These are phyloP conservation scores for Fistularia commersonii DNA, from an alignment of 2,797 vertebrate genomes.

Conservation along the genomic window DNA sequence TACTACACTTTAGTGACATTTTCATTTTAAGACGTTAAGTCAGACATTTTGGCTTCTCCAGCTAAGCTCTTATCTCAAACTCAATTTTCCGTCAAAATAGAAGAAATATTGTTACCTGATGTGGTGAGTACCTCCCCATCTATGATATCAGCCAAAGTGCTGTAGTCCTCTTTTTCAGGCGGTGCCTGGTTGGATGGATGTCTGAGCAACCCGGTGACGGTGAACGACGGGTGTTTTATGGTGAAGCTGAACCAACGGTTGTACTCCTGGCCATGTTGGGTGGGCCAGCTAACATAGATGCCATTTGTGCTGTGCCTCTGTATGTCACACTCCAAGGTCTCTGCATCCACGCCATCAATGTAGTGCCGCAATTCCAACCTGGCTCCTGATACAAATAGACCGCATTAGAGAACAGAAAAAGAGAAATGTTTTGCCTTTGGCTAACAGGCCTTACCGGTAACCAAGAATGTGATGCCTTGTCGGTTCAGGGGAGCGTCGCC, in stretches of 20 bases:
- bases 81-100: too few relatives aligned
- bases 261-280: slow-evolving; percentile 29
- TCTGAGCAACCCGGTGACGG: slow-evolving; percentile 61
- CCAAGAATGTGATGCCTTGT: slow-evolving; percentile 65
- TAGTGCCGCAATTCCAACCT: slow-evolving; percentile 63
- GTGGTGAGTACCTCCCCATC: slow-evolving; percentile 50
- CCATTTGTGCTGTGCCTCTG: slow-evolving; percentile 62
- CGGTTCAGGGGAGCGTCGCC: slow-evolving; percentile 61
- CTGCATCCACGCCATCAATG: slow-evolving; percentile 26
- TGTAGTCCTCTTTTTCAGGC: slow-evolving; percentile 43
- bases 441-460: slow-evolving; percentile 53
- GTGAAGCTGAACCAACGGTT: slow-evolving; percentile 71
- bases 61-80: background rate
- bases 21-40: background rate
- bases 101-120: slow-evolving; percentile 55
- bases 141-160: slow-evolving; percentile 36
- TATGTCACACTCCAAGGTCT: slow-evolving; percentile 68
- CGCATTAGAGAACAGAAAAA: background rate
- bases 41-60: background rate
- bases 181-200: slow-evolving; percentile 44
- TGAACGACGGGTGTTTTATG: slow-evolving; percentile 60
- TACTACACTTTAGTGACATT: too few relatives aligned
- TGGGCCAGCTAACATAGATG: slow-evolving; percentile 70
- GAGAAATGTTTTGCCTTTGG: background rate
- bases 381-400: slow-evolving; percentile 46